Percentiles rank a stretch among this genome's conserved stretches.
phyloP scores from a whole-genome alignment of 92 coral and sea anemone genomes.

The Palythoa caribaeorum region DNA sequence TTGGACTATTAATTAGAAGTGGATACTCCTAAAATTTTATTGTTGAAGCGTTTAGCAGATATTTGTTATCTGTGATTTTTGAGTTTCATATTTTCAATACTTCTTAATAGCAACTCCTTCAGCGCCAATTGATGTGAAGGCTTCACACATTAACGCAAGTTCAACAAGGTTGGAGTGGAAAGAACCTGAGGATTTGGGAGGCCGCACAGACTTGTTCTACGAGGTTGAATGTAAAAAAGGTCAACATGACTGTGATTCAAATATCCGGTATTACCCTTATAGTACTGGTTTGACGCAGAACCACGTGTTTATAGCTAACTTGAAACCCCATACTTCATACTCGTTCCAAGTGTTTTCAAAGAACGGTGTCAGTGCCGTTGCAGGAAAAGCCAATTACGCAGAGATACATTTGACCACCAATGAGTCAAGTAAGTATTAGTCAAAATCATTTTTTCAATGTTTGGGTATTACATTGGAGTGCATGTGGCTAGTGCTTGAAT shows the following conservation, averaged over 20 bases:
- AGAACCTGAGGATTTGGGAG: neutral
- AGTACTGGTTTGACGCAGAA: neutral
- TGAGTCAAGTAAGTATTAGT: slow-evolving; percentile 17
- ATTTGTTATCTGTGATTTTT: too few species aligned
- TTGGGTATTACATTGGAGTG: too few species aligned
- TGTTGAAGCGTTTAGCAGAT: too few species aligned
- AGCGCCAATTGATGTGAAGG: neutral
- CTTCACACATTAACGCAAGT: slow-evolving; percentile 5
- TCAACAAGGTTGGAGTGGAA: slow-evolving; percentile 20
- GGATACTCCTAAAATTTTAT: too few species aligned
- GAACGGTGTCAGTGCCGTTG: slow-evolving; percentile 21
- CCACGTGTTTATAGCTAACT: neutral
- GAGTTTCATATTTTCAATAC: neutral
- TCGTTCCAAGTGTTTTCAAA: slow-evolving; percentile 10
- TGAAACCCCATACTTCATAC: slow-evolving; percentile 21
- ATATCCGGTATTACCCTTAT: neutral
- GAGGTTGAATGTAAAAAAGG: neutral
- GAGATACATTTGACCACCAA: neutral
- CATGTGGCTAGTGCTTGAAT: too few species aligned
- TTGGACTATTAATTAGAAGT: too few species aligned
- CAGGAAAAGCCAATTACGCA: neutral
- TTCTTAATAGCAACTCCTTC: slow-evolving; percentile 23
- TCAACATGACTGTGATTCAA: neutral
- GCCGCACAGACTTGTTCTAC: slow-evolving; percentile 31
- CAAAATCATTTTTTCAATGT: neutral